Evolutionary conservation across 2,113 vertebrate genomes (phyloP), one percentile per base, ranked within the genome.

Genomic region (Oceanodroma tethys): DNA sequence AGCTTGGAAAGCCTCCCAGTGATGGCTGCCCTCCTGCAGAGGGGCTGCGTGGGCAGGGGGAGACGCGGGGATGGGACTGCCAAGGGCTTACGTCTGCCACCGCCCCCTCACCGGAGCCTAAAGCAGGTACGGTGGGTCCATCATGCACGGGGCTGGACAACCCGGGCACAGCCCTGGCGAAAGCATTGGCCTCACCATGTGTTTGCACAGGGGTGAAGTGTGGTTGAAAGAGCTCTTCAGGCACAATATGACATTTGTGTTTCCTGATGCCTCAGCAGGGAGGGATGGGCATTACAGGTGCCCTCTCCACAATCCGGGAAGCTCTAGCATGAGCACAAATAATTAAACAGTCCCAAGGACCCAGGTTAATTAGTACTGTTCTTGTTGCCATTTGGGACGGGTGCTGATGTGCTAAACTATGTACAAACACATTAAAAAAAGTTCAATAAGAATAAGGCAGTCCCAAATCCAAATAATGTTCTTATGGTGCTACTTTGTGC

Each of bases 131-230:
- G 2, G 38, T 14, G 32, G 16, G 15, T 55, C 48, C 25, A 10
- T 23, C 56, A 21, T 0, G 4, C 29, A 7, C 0, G 1, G 79
- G 66, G 66, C 23, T 71, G 86, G 26, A 23, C 29, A 45, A 4
- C 11, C 17, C 0, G 0, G 32, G 53, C 34, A 56, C 73, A 73
- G 78, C 68, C 30, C 59, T 47, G 34, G 20, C 2, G 3, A 50
- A 50, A 47, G 26, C 3, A 1, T 23, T 59, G n/a, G 13, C 19
- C 25, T 50, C 1, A 0, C 21, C 2, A 1, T 20, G 23, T 56
- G 42, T 13, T 62, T 75, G 81, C 67, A 50, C 48, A 50, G 16
- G 16, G 55, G 2, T 43, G 73, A 56, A 52, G 29, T 12, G 40
- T 68, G 21, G 34, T 60, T 95, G 86, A 19, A 53, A 55, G n/a